Conservation (phyloP, 2,888 invertebrate genomes). For the Dioctria linearis region DNA sequence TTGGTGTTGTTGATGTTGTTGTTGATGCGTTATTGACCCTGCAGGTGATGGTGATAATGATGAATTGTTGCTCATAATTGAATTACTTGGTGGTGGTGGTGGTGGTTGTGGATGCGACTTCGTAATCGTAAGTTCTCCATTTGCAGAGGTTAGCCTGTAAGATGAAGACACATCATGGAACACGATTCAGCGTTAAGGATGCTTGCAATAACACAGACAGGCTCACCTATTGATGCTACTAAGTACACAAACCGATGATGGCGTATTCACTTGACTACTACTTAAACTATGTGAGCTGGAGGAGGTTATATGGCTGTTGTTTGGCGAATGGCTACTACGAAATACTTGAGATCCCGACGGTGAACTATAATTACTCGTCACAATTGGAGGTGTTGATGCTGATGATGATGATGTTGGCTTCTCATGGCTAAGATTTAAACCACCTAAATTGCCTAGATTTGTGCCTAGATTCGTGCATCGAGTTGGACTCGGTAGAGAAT, state of each 20-base stretch:
- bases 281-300: slow-evolving; percentile 66
- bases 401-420: slow-evolving; percentile 38
- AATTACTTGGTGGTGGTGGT: slow-evolving; percentile 70
- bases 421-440: slow-evolving; percentile 44
- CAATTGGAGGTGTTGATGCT: slow-evolving; percentile 54
- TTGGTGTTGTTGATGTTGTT: slow-evolving; percentile 58
- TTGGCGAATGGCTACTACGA: slow-evolving; percentile 63
- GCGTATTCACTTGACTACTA: slow-evolving; percentile 65
- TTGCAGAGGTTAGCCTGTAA: slow-evolving; percentile 80
- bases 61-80: slow-evolving; percentile 9
- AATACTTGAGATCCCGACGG: slow-evolving; percentile 62
- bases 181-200: not conserved
- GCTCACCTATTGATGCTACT: slow-evolving; percentile 78
- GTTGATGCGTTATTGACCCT: slow-evolving; percentile 64
- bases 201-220: slow-evolving; percentile 54
- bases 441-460: not conserved
- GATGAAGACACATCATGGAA: slow-evolving; percentile 1
- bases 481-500: slow-evolving; percentile 61
- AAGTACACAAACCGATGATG: slow-evolving; percentile 71
- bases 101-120: slow-evolving; percentile 76
- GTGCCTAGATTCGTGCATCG: slow-evolving; percentile 59
- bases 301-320: slow-evolving; percentile 64
- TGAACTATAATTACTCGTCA: slow-evolving; percentile 58
- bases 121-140: slow-evolving; percentile 88
- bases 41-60: slow-evolving; percentile 47